Conservation (phyloP, 2,888 invertebrate genomes). For the Sepiola atlantica region DNA sequence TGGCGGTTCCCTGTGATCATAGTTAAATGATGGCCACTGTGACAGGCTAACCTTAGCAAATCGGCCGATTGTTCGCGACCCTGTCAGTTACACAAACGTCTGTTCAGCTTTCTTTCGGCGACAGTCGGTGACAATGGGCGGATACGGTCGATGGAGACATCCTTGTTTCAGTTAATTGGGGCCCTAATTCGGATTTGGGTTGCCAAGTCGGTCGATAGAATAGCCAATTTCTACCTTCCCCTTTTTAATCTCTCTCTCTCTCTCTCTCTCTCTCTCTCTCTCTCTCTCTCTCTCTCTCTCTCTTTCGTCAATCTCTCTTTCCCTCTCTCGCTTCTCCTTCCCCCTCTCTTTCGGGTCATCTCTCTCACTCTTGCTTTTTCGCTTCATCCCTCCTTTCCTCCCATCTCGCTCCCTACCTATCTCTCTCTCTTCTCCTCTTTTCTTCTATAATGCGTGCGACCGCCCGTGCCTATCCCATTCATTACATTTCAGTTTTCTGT, state of each 20-base stretch:
- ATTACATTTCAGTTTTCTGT: too few relatives aligned
- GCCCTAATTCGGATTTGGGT: background rate
- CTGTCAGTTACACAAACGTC: background rate
- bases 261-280: background rate
- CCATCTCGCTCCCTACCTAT: background rate
- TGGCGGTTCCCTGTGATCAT: slow-evolving; percentile 21
- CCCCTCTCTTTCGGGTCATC: too few relatives aligned
- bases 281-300: background rate
- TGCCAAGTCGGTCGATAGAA: background rate
- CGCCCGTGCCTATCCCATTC: too few relatives aligned
- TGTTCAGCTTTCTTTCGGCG: background rate
- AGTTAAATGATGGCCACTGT: background rate
- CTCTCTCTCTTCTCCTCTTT: background rate
- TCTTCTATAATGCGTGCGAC: too few relatives aligned
- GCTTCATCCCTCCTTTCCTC: background rate
- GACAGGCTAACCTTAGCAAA: background rate
- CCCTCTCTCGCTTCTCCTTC: background rate
- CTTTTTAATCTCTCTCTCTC: background rate
- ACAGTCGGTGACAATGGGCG: background rate
- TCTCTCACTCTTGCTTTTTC: too few relatives aligned
- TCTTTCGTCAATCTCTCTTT: background rate
- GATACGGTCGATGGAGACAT: background rate
- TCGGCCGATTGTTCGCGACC: background rate
- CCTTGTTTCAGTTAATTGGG: background rate
- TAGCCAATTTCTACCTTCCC: background rate